phyloP scores from a whole-genome alignment of 2,113 vertebrate species.

The Rhinolophus ferrumequinum region DNA sequence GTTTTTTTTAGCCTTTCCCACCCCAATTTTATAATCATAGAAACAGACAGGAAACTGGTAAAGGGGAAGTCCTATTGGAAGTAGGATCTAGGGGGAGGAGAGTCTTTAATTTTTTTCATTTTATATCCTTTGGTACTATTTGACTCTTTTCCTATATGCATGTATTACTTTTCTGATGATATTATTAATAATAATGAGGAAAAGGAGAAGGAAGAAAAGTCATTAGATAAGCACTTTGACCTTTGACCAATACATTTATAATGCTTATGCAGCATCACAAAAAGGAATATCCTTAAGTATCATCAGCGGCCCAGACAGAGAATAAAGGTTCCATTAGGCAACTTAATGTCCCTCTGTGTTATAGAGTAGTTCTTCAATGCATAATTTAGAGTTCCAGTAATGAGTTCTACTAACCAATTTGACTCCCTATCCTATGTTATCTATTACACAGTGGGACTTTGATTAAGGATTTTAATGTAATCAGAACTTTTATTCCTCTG shows the following conservation, averaged over 20 bases:
- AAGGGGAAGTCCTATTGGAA: neutral
- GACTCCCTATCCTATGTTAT: conserved; percentile 46
- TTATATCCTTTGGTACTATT: conserved; percentile 45
- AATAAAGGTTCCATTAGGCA: conserved; percentile 61
- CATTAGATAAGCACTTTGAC: conserved; percentile 57
- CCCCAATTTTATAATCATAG: conserved; percentile 10
- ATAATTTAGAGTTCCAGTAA: conserved; percentile 76
- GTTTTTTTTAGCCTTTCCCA: neutral
- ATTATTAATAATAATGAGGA: neutral
- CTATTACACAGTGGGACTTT: conserved; percentile 6
- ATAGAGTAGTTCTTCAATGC: conserved; percentile 70
- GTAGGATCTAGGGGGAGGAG: neutral
- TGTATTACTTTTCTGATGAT: conserved; percentile 56
- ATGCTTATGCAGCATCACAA: neutral
- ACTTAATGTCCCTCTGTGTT: conserved; percentile 73
- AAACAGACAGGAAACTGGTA: neutral
- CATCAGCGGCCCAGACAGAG: neutral
- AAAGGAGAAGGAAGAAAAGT: neutral
- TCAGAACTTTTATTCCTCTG: neutral
- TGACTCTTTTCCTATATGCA: conserved; percentile 45
- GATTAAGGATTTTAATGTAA: conserved; percentile 47
- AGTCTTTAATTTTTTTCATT: conserved; percentile 39
- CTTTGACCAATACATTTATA: conserved; percentile 54
- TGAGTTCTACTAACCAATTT: conserved; percentile 68
- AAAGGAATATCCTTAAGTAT: conserved; percentile 35